Evolutionary conservation across 2,797 vertebrate genomes (phyloP), one percentile per base, ranked within the genome.

Genomic region (Megalops cyprinoides): DNA sequence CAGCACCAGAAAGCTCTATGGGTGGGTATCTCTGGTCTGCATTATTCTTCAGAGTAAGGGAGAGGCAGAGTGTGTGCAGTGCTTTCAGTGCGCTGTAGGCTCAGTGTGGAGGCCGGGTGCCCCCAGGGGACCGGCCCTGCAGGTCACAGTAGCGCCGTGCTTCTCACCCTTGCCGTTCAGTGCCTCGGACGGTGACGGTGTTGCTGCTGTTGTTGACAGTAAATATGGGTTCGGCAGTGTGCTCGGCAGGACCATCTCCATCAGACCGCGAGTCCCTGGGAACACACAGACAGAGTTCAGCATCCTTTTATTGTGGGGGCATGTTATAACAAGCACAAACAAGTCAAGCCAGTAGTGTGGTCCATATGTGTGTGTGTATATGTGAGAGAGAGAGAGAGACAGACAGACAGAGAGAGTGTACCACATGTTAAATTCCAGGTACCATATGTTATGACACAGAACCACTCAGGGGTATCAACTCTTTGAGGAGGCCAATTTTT

Each of bases 231-330:
- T 99, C 98, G 0, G 93, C 94, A 90, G 92, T 94, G 55, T 96
- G 95, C 89, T 99, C 98, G 65, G 94, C 95, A 44, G 96, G 96
- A 91, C 96, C 96, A 80, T 99, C 98, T 31, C 96, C 94, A 34
- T 98, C 97, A 46, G 95, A 97, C 67, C 97, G 95, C 84, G 97
- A 97, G 86, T 98, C 98, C 90, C 97, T 97, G 69, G 34, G 92
- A 90, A 79, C 60, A 76, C 44, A 89, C 82, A 86, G 49, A 71
- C 48, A 51, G 48, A 7, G 1, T 8, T 1, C 49, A 7, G 49
- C 49, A 15, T 15, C 49, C 49, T 51, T 51, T 7, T 15, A 7
- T 15, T 0, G 49, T 51, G 49, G 12, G 71, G 67, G 37, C 20
- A 44, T 9, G 18, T 71, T 23, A 42, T 71, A 71, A 69, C 15